Evolutionary conservation across 1,140 invertebrate genomes (phyloP), one percentile per base, ranked within the genome.

Genomic region (Odontomachus brunneus): DNA sequence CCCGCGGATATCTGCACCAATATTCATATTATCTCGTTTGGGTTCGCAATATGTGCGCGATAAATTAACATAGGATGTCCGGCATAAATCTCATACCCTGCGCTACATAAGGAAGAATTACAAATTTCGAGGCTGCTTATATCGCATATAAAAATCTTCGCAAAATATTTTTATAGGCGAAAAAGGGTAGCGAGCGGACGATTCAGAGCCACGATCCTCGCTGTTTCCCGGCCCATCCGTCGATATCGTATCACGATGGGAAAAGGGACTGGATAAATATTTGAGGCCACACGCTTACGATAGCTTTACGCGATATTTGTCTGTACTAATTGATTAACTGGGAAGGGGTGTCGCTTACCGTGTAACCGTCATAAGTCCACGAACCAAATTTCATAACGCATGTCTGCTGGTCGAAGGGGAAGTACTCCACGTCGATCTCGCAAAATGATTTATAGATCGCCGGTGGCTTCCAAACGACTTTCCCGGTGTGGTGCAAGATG

Each of bases 371-470:
- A 93, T 98, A 98, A 29, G 97, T 98, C 97, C 97, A 98, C 55
- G 98, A 99, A 83, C 99, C 99, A 89, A 99, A 99, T 94, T 99
- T 99, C 97, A 99, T 98, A 93, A 98, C 97, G 94, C 99, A 99
- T 33, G 97, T 97, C 93, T 99, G 98, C 93, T 98, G 96, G 93
- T 99, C 98, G 94, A 99, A 99, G 26, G 98, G 98, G 94, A 99
- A 99, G 94, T 98, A 99, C 94, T 98, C 97, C 87, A 99, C 98
- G 94, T 99, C 97, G 88, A 99, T 99, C 95, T 99, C 98, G 93
- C 98, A 99, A 93, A 98, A 99, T 82, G 98, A 99, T 95, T 99
- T 99, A 95, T 99, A 99, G 93, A 99, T 99, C 83, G 98, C 98
- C 63, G 98, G 98, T 48, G 99, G 99, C 91, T 99, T 99, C 99